Evolutionary conservation across 23 tunicate species (phyloP).

Genomic region (Botrylloides violaceus): DNA sequence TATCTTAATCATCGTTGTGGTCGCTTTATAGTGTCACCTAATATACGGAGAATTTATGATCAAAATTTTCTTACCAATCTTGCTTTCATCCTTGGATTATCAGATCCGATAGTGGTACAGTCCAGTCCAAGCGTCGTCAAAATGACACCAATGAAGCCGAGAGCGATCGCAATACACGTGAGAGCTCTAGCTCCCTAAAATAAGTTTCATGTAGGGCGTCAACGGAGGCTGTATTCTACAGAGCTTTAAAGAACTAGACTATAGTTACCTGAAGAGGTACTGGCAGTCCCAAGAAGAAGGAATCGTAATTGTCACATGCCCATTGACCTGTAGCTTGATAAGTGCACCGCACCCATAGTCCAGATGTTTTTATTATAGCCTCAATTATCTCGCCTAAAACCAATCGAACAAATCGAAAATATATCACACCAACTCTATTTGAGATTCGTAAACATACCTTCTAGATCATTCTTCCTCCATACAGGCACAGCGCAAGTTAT

Average conservation of each 20-base stretch:
- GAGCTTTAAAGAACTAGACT: too few relatives aligned
- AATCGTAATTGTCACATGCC: conserved; percentile 87
- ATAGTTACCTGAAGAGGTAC: conserved; percentile 51
- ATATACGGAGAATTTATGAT: too few relatives aligned
- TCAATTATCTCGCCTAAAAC: conserved; percentile 78
- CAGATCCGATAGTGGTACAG: conserved; percentile 68
- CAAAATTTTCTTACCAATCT: conserved; percentile 52
- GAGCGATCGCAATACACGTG: conserved; percentile 36
- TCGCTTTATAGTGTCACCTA: too few relatives aligned
- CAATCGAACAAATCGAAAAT: too few relatives aligned
- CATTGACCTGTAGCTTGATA: conserved; percentile 74
- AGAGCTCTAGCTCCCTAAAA: conserved; percentile 60
- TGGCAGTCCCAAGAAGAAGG: conserved; percentile 89
- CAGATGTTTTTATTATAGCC: conserved; percentile 47
- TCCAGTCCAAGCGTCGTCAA: conserved; percentile 46
- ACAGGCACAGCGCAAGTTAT: conserved; percentile 51
- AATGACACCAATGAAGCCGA: conserved; percentile 44
- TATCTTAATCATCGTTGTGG: too few relatives aligned
- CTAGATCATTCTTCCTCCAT: conserved; percentile 61
- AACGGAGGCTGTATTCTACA: background rate
- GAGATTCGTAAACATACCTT: too few relatives aligned
- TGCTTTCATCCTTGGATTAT: conserved; percentile 61
- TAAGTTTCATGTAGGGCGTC: background rate
- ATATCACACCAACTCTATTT: too few relatives aligned
- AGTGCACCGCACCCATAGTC: conserved; percentile 81